Evolutionary conservation across 2,888 invertebrate species (phyloP).

Genomic region (Limenitis camilla): DNA sequence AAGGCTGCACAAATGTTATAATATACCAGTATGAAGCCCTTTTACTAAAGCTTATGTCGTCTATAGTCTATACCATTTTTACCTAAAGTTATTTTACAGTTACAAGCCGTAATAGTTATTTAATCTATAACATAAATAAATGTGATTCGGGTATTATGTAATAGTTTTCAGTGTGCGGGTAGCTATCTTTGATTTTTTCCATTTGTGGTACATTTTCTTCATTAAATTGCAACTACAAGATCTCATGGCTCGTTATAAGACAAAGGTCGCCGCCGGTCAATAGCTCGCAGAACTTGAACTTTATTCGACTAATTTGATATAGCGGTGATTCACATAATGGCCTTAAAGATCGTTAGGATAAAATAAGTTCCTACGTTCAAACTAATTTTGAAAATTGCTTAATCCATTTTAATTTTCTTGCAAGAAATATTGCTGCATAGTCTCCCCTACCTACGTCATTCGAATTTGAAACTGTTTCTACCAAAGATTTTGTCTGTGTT

Average conservation of each 20-base stretch:
- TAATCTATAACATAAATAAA: no score
- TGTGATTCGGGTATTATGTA: no score
- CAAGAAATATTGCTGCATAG: background rate
- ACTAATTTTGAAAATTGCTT: background rate
- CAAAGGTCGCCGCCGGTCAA: constrained; percentile 52
- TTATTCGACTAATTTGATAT: constrained; percentile 11
- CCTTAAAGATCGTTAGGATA: background rate
- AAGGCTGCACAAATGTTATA: no score
- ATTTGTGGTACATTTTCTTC: background rate
- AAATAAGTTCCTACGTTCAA: background rate
- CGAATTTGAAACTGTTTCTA: background rate
- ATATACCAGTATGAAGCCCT: no score
- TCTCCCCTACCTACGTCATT: background rate
- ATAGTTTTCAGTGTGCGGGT: no score
- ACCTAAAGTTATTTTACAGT: no score
- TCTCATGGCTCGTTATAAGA: constrained; percentile 8
- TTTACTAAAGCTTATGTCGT: no score
- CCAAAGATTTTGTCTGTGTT: no score
- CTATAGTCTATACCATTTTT: no score
- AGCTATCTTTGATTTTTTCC: no score
- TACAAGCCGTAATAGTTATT: no score
- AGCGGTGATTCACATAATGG: constrained; percentile 9
- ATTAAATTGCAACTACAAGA: background rate
- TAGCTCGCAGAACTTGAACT: constrained; percentile 16
- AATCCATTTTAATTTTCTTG: background rate